Base-by-base conservation (phyloP, 2,113 vertebrate genomes). In the Pedionomus torquatus region DNA sequence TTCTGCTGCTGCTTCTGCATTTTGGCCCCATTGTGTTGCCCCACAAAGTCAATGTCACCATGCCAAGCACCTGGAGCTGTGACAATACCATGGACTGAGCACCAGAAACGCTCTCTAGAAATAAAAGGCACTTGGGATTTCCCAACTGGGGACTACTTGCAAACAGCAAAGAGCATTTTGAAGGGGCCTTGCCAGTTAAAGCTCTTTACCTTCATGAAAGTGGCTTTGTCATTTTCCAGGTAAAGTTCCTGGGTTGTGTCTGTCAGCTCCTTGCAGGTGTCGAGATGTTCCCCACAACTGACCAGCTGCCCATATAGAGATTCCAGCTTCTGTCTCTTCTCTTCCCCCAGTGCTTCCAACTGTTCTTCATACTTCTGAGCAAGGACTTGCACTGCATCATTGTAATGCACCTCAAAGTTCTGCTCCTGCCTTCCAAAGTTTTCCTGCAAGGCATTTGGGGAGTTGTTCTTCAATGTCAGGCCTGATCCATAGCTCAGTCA, bases 391-490 rank as follows among this genome's bases (percentile, higher is more conserved):
- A 99, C 98, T 46, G 99, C 98, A 2, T 99, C 98, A 0, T 99
- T 99, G 96, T 99, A 99, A 95, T 99, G 99, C 54, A 98, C 98
- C 97, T 99, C 99, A 35, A 99, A 97, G 96, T 99, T 98, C 95
- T 99, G 98, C 95, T 99, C 99, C 71, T 99, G 99, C 68, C 98
- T 99, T 55, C 98, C 99, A 91, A 99, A 99, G 87, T 99, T 99
- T 97, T 99, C 99, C 99, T 99, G 98, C 30, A 98, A 97, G 77
- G 92, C 20, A 94, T 81, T 33, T 84, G 48, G 12, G 9, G 20
- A 24, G 66, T 80, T 87, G 58, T 78, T 77, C 4, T 10, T 84
- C 39, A 12, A 13, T 33, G 28, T 76, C 63, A 57, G 74, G 44
- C 54, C 61, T 57, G 75, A 81, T 37, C 46, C 46, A 57, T 41